phyloP scores from a whole-genome alignment of 1,140 invertebrate species.

The Trialeurodes vaporariorum region DNA sequence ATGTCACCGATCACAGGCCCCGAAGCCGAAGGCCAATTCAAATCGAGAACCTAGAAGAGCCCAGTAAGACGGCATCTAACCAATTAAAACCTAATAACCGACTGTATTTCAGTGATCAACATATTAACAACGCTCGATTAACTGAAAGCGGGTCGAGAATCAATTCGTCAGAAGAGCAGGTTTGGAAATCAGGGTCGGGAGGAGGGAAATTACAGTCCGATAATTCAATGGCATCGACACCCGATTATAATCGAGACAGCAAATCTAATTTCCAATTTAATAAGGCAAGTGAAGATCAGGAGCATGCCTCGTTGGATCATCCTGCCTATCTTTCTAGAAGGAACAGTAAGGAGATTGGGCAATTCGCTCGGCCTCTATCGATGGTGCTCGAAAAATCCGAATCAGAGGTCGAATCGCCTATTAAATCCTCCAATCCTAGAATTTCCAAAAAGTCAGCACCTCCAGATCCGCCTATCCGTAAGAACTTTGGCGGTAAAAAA shows the following conservation, averaged over 20 bases:
- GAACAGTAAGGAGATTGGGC: constrained; percentile 1
- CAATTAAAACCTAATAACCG: background rate
- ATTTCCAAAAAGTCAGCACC: constrained; percentile 2
- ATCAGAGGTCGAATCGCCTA: constrained; percentile 20
- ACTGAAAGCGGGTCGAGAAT: background rate
- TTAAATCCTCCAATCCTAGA: constrained; percentile 1
- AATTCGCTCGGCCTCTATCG: constrained; percentile 25
- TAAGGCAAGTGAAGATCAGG: constrained; percentile 20
- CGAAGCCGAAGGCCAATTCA: constrained; percentile 51
- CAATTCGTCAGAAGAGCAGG: background rate
- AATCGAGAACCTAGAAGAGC: constrained; percentile 31
- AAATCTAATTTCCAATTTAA: constrained; percentile 18
- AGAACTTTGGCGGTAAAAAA: background rate
- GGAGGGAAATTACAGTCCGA: background rate
- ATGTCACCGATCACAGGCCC: constrained; percentile 51
- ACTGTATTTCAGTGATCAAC: constrained; percentile 40
- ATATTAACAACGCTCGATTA: constrained; percentile 19
- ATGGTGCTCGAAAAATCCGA: constrained; percentile 30
- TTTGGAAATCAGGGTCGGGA: background rate
- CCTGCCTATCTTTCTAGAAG: background rate
- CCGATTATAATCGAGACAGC: background rate
- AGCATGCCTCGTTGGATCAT: background rate
- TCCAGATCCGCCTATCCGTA: background rate
- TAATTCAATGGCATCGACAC: background rate
- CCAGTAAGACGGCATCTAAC: constrained; percentile 20